These are phyloP conservation scores for Gadopsis marmoratus DNA, from an alignment of 2,797 vertebrate genomes.

Conservation along the genomic window DNA sequence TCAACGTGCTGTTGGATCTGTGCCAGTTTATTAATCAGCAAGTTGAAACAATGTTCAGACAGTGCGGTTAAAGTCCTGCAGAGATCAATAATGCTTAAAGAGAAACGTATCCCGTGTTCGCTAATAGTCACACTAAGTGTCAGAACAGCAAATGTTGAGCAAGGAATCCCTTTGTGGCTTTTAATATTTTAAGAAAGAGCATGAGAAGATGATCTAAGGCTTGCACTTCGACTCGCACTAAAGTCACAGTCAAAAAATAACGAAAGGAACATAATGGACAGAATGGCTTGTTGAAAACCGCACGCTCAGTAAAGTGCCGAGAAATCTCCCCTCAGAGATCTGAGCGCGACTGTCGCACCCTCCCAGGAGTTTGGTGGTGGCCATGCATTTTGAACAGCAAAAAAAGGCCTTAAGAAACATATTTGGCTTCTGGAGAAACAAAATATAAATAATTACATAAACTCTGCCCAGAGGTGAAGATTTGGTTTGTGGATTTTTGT, in stretches of 20 bases:
- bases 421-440: conserved; percentile 24
- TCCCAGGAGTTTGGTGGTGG: conserved; percentile 22
- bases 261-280: neutral
- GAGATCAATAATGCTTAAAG: neutral
- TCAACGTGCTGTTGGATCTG: neutral
- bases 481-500: conserved; percentile 13
- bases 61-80: neutral
- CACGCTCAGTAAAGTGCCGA: conserved; percentile 8
- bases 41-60: conserved; percentile 7
- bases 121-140: neutral
- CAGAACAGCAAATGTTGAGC: neutral
- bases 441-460: conserved; percentile 45
- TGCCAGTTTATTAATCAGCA: conserved; percentile 7
- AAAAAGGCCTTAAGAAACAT: conserved; percentile 26
- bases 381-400: neutral
- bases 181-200: neutral
- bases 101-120: neutral
- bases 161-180: neutral
- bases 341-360: neutral
- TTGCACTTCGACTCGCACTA: neutral
- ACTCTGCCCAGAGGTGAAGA: conserved; percentile 12
- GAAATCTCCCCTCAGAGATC: neutral
- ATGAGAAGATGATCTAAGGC: conserved; percentile 4
- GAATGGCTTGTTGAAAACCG: conserved; percentile 17
- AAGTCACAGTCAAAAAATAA: conserved; percentile 6